Evolutionary conservation across 2,888 invertebrate species (phyloP), one percentile per base, ranked within the genome.

Genomic region (Ichneumoninae sp.): DNA sequence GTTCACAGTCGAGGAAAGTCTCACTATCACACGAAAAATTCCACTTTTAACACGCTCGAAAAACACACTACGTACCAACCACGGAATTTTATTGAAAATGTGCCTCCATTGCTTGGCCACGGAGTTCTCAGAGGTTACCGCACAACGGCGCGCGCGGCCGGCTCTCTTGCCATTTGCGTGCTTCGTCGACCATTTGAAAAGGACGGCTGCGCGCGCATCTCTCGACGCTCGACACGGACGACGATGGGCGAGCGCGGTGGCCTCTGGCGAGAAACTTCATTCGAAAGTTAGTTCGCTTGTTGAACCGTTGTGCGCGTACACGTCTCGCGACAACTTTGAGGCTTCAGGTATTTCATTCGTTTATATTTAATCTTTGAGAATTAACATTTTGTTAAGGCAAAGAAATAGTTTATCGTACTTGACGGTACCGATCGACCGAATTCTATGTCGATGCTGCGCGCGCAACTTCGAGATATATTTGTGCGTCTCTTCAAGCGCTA

Each of bases 51-150:
- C 90, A 89, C 91, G 89, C 90, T 89, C 89, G 63, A 90, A 90
- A 91, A 91, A 91, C 91, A 91, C 91, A 91, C 91, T 91, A 90
- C 90, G 89, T 91, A 90, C 88, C 85, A 87, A 90, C 89, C 90
- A 91, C 88, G 90, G 89, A 90, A 89, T 90, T 91, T 91, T 91
- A 91, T 89, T 90, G 92, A 91, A 91, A 91, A 91, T 90, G 91
- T 91, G 91, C 90, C 92, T 91, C 92, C 92, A 92, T 91, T 89
- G 89, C 91, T 91, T 91, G 91, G 91, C 19, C 92, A 92, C 92
- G 90, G 90, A 91, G 91, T 92, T 91, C 90, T 82, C 87, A 87
- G 88, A 88, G 89, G 88, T 89, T 90, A 90, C 89, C 88, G 88
- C 83, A 63, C 50, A 57, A 85, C 84, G 86, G 87, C 88, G 87